Percentiles rank a stretch among this genome's conserved stretches.
These are phyloP conservation scores for Phragmatobia fuliginosa DNA, from an alignment of 2,888 invertebrate species.

Conservation along the genomic window DNA sequence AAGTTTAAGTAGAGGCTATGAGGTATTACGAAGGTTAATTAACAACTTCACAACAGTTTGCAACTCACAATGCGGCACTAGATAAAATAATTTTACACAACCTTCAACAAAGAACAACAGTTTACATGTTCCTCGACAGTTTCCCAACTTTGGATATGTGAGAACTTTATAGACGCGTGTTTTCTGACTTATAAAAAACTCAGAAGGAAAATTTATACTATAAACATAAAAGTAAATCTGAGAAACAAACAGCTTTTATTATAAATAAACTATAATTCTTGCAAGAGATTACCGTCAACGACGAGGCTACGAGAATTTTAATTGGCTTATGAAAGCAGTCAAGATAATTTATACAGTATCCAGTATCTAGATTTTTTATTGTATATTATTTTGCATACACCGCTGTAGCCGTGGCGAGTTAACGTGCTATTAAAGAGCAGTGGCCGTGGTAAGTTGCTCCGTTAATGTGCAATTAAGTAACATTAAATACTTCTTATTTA, in stretches of 20 bases:
- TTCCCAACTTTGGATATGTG: constrained; percentile 28
- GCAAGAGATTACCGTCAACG: not conserved
- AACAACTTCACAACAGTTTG: constrained; percentile 24
- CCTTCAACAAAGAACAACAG: constrained; percentile 44
- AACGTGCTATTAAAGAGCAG: not conserved
- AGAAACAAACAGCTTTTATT: not conserved
- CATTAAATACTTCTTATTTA: not conserved
- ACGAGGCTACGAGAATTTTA: not conserved
- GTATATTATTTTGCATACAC: not conserved
- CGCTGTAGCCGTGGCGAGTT: not conserved
- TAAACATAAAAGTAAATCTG: constrained; percentile 2
- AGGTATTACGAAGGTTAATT: constrained; percentile 12
- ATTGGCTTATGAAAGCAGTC: not conserved
- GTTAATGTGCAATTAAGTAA: not conserved
- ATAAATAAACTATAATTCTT: not conserved
- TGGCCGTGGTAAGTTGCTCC: not conserved
- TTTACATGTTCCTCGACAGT: constrained; percentile 30
- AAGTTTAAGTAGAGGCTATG: constrained; percentile 20
- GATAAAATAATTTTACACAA: constrained; percentile 29
- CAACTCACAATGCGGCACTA: constrained; percentile 19
- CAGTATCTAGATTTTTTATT: not conserved
- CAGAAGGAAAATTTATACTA: constrained; percentile 9
- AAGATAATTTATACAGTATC: not conserved
- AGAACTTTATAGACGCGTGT: constrained; percentile 18
- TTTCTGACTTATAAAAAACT: constrained; percentile 10